Evolutionary conservation across 2,888 invertebrate species (phyloP).

Genomic region (Pollenia amentaria): DNA sequence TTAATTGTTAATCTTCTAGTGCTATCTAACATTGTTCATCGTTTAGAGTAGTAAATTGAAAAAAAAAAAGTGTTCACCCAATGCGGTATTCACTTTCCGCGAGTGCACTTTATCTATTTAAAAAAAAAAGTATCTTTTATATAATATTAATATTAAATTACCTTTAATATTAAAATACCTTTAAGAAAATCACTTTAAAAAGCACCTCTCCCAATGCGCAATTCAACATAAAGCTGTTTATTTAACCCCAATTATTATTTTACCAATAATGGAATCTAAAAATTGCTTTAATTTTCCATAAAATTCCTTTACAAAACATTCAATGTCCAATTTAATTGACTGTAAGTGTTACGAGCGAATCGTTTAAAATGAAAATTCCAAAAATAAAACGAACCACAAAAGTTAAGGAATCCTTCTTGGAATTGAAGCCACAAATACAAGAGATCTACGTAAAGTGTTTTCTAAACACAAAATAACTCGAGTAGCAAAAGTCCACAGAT

Average conservation of each 20-base stretch:
- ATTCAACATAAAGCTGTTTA: neutral
- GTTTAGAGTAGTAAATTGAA: too few relatives aligned
- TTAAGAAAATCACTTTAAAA: too few relatives aligned
- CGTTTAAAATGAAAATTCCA: neutral
- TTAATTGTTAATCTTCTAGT: too few relatives aligned
- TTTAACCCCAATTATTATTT: neutral
- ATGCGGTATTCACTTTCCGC: too few relatives aligned
- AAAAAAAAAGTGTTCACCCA: too few relatives aligned
- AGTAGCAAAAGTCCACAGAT: neutral
- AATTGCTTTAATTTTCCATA: neutral
- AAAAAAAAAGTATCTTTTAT: too few relatives aligned
- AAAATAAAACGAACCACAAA: slow-evolving; percentile 11
- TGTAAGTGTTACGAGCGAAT: neutral
- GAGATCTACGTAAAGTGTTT: neutral
- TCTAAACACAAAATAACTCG: neutral
- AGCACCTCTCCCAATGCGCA: too few relatives aligned
- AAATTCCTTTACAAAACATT: neutral
- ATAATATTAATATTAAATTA: too few relatives aligned
- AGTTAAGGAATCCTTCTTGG: slow-evolving; percentile 9
- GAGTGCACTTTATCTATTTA: too few relatives aligned
- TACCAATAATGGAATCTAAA: neutral
- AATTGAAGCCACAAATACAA: slow-evolving; percentile 1
- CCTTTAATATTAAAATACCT: too few relatives aligned
- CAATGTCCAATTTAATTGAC: neutral
- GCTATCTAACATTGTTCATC: too few relatives aligned